A percentile compares a stretch with the other conserved stretches of the same genome.
Evolutionary conservation across 2,888 invertebrate species (phyloP).

Genomic region (Campopleginae sp.): DNA sequence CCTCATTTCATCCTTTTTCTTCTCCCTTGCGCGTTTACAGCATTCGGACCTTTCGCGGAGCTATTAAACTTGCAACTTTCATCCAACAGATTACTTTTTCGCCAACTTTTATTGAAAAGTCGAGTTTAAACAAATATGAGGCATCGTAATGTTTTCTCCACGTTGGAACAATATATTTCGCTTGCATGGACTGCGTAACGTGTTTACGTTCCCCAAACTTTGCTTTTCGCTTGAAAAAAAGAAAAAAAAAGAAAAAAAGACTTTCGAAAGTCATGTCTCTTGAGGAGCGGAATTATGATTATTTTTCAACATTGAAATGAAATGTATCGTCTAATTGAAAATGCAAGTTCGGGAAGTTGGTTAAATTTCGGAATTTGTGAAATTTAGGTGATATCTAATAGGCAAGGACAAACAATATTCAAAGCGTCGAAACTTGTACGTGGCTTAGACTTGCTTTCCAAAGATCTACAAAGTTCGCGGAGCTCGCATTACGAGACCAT

Average conservation of each 20-base stretch:
- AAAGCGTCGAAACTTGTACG: conserved; percentile 5
- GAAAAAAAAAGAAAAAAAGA: no score
- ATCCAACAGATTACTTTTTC: neutral
- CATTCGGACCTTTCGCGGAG: conserved; percentile 57
- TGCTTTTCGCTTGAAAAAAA: no score
- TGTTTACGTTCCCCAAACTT: no score
- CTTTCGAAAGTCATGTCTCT: no score
- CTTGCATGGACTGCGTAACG: neutral
- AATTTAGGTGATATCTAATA: neutral
- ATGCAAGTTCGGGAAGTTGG: neutral
- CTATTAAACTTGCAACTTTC: conserved; percentile 65
- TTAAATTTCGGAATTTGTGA: neutral
- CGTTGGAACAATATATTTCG: neutral
- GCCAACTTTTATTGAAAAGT: neutral
- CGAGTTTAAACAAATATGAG: neutral
- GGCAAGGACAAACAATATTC: neutral
- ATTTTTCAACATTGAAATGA: no score
- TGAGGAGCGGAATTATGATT: no score
- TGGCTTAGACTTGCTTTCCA: conserved; percentile 7
- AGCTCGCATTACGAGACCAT: neutral
- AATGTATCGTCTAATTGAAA: neutral
- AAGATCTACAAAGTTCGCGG: conserved; percentile 18
- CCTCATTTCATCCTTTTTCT: conserved; percentile 17
- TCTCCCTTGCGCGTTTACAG: conserved; percentile 24
- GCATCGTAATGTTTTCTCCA: neutral